Evolutionary conservation across 2,797 vertebrate species (phyloP), one percentile per base, ranked within the genome.

Genomic region (Cheirogaleus major): DNA sequence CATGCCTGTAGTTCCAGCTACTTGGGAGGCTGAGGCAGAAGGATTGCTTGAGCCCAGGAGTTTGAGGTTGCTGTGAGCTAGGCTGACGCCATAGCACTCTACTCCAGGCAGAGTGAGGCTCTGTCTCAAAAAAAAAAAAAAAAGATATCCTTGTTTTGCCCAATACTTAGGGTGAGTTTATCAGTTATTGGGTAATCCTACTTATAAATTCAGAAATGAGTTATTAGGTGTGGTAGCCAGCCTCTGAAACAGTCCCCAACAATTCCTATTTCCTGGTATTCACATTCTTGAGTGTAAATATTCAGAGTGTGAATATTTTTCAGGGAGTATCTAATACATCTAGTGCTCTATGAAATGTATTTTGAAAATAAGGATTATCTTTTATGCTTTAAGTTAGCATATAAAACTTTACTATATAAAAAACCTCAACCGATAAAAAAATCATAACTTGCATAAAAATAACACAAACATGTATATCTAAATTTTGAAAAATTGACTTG

Each of bases 141-240:
- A 94, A 79, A 14, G 20, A 82, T 52, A 67, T 10, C 80, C 65
- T 75, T 85, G 57, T 59, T 89, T 79, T 69, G 35, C 32, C 41
- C 57, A 79, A 61, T 23, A 57, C 61, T 92, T 23, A 35, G 73
- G 50, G 7, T 38, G 69, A 20, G 23, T 52, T 87, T 87, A 59
- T 59, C 12, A 72, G 13, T 50, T 89, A 22, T 41, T 69, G 72
- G 32, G 7, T 63, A 92, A 81, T 75, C 43, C 61, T 67, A 96
- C 13, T 52, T 70, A 89, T 63, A 88, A 73, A 89, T 79, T n/a
- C 48, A 92, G n/a, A 92, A 92, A 72, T 72, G 63, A 88, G 30
- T 82, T 69, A 57, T 38, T 12, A 50, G 30, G 72, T 84, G 27
- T 67, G n/a, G n/a, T n/a, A 73, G 55, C 45, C 55, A 73, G 70